These are phyloP conservation scores for Rattus rattus DNA, from an alignment of 2,113 vertebrate genomes.

Conservation along the genomic window DNA sequence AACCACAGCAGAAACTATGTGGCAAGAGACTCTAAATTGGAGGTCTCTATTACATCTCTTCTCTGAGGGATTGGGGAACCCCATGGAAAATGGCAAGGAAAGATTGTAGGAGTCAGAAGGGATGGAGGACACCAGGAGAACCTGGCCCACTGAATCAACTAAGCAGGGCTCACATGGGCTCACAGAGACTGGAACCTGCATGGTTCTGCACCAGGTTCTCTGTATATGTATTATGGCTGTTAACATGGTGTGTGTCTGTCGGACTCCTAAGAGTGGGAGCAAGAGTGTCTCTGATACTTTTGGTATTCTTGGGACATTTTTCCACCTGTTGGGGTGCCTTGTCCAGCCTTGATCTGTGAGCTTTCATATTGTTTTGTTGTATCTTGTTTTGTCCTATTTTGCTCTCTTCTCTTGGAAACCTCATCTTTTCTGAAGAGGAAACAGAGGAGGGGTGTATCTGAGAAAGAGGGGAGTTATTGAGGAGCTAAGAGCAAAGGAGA, in stretches of 20 bases:
- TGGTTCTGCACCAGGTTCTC: background rate
- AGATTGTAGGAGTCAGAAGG: background rate
- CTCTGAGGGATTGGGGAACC: background rate
- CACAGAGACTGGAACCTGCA: background rate
- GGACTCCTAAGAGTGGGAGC: background rate
- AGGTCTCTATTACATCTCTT: no score
- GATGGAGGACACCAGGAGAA: background rate
- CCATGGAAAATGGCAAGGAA: background rate
- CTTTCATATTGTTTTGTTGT: background rate
- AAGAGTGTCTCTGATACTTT: background rate
- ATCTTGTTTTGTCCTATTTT: background rate
- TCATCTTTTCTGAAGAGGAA: background rate
- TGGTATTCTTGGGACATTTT: background rate
- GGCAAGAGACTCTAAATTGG: background rate
- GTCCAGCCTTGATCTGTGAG: background rate
- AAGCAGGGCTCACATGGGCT: background rate
- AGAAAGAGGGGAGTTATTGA: rapidly evolving
- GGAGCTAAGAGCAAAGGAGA: no score
- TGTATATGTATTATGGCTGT: background rate
- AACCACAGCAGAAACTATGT: background rate
- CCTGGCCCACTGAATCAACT: background rate
- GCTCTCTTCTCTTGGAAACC: background rate
- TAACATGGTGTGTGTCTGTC: background rate
- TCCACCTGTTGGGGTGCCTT: background rate
- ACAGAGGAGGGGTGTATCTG: background rate